Base-by-base conservation (phyloP, 2,113 vertebrate genomes). In the Bambusicola thoracicus region DNA sequence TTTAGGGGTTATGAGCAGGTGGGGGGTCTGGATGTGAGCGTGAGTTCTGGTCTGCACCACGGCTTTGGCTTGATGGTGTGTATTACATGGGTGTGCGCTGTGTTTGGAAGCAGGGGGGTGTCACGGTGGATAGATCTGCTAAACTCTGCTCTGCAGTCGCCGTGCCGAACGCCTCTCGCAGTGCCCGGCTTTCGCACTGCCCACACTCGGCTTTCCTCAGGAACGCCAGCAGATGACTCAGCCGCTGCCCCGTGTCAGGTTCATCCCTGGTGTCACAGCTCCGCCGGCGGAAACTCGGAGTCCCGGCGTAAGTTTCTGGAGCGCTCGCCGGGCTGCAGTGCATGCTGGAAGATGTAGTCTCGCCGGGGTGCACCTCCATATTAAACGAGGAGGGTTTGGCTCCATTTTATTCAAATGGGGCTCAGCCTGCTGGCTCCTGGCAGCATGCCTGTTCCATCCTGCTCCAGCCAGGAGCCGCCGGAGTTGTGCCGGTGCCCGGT, bases 281-380 rank as follows among this genome's bases (percentile, higher is more conserved):
- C 74, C 58, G 72, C 72, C 75, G 27, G 9, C 0, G 1, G 80
- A 81, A 92, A 91, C 72, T 82, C 53, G 56, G 84, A 85, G 87
- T 80, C 82, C 87, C 2, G 3, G 75, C 44, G 4, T 6, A 75
- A 94, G 86, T 89, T 95, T 56, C 36, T 56, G 0, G 1, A 8
- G 4, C 6, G 10, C 68, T 85, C 29, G 40, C 46, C 1, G 30
- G 74, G 53, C 30, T 68, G 92, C 76, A 81, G 72, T 96, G 93
- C 90, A 84, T 95, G 86, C 91, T 96, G 93, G 89, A 94, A 88
- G 80, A 79, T 97, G 85, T 96, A 89, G 91, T 97, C 95, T 43
- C 48, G 66, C 21, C n/a, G 10, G n/a, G 51, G 36, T 63, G 46
- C 67, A 88, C 85, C 92, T 96, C 90, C 92, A 96, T 97, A 90